Evolutionary conservation across 1,140 invertebrate genomes (phyloP).

Genomic region (honey bee (Apis mellifera)): Amel_HAv3.1 CM009934.2:53001-53500

Average conservation of each 20-base stretch:
- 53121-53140: conserved; percentile 9
- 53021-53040: conserved; percentile 59
- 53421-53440: conserved; percentile 24
- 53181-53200: not conserved
- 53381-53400: too few relatives aligned
- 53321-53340: too few relatives aligned
- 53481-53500: conserved; percentile 26
- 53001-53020: conserved; percentile 66
- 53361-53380: too few relatives aligned
- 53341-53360: too few relatives aligned
- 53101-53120: conserved; percentile 59
- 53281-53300: too few relatives aligned
- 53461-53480: conserved; percentile 8
- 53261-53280: too few relatives aligned
- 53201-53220: too few relatives aligned
- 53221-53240: too few relatives aligned
- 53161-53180: not conserved
- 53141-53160: not conserved
- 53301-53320: too few relatives aligned
- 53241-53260: too few relatives aligned
- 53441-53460: conserved; percentile 17
- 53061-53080: conserved; percentile 53
- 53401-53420: conserved; percentile 9
- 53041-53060: conserved; percentile 63
- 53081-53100: conserved; percentile 6